Conservation (phyloP, 2,113 vertebrate genomes). For the Chloroceryle aenea region DNA sequence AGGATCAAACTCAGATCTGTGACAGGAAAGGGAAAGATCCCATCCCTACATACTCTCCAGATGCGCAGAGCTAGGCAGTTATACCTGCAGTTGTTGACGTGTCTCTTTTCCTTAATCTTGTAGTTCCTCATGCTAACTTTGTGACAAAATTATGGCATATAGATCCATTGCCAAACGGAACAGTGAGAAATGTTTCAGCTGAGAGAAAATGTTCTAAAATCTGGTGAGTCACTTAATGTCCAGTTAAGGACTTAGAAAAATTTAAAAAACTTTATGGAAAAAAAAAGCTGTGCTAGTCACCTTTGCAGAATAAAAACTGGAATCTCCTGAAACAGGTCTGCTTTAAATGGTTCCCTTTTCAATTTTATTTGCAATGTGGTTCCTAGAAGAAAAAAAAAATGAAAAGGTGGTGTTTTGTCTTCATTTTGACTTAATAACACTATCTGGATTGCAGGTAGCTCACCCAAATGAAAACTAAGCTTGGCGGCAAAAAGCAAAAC, state of each 20-base stretch:
- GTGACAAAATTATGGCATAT: neutral
- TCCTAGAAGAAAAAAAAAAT: neutral
- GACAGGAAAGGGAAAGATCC: neutral
- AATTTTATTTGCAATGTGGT: neutral
- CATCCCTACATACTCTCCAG: neutral
- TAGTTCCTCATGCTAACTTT: neutral
- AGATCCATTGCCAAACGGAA: constrained; percentile 33
- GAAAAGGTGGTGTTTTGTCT: neutral
- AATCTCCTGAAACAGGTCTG: neutral
- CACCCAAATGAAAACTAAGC: constrained; percentile 18
- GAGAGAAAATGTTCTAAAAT: constrained; percentile 6
- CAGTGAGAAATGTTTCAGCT: neutral
- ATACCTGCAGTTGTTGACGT: neutral
- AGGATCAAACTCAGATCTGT: constrained; percentile 18
- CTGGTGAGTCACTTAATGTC: neutral
- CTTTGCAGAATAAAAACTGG: neutral
- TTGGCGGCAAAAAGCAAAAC: neutral
- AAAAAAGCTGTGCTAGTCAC: neutral
- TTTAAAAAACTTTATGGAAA: neutral
- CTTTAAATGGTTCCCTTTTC: neutral
- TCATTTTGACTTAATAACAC: neutral
- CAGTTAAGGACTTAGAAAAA: neutral
- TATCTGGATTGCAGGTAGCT: constrained; percentile 17
- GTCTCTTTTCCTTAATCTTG: neutral
- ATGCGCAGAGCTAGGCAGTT: neutral